phyloP scores from a whole-genome alignment of 2,888 invertebrate species.

The Cheiracanthium punctorium region DNA sequence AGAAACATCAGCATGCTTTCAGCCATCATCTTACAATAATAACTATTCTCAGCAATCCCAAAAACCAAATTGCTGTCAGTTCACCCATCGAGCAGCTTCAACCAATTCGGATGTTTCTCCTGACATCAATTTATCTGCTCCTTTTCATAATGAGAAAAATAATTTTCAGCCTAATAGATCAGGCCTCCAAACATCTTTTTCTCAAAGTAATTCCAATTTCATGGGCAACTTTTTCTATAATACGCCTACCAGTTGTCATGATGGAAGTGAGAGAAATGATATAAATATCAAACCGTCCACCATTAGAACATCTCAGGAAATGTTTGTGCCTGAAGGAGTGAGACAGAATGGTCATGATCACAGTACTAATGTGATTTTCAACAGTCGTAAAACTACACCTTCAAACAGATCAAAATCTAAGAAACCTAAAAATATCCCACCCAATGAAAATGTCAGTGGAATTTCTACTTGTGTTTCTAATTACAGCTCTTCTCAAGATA shows the following conservation, averaged over 20 bases:
- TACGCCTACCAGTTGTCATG: not conserved
- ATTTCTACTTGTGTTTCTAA: slow-evolving; percentile 40
- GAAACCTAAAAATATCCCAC: slow-evolving; percentile 26
- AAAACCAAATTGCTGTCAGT: slow-evolving; percentile 59
- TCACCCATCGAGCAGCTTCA: slow-evolving; percentile 43
- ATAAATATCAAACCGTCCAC: slow-evolving; percentile 61
- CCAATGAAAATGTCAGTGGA: slow-evolving; percentile 42
- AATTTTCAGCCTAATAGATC: slow-evolving; percentile 38
- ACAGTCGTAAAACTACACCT: slow-evolving; percentile 34
- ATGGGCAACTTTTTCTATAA: slow-evolving; percentile 60
- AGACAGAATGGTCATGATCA: slow-evolving; percentile 42
- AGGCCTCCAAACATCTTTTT: slow-evolving; percentile 38
- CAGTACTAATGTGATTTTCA: slow-evolving; percentile 24
- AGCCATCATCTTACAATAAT: slow-evolving; percentile 44
- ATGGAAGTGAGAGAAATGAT: slow-evolving; percentile 34
- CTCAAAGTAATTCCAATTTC: slow-evolving; percentile 54
- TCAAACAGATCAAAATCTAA: slow-evolving; percentile 58
- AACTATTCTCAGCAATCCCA: slow-evolving; percentile 44
- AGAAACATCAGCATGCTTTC: slow-evolving; percentile 49
- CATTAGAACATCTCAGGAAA: slow-evolving; percentile 58
- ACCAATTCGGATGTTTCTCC: slow-evolving; percentile 25
- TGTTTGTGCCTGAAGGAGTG: slow-evolving; percentile 54
- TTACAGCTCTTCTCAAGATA: slow-evolving; percentile 35
- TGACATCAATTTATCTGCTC: slow-evolving; percentile 42
- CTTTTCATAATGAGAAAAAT: slow-evolving; percentile 54